These are phyloP conservation scores for Poecilia gillii DNA, from an alignment of 2,797 vertebrate genomes.

Conservation along the genomic window DNA sequence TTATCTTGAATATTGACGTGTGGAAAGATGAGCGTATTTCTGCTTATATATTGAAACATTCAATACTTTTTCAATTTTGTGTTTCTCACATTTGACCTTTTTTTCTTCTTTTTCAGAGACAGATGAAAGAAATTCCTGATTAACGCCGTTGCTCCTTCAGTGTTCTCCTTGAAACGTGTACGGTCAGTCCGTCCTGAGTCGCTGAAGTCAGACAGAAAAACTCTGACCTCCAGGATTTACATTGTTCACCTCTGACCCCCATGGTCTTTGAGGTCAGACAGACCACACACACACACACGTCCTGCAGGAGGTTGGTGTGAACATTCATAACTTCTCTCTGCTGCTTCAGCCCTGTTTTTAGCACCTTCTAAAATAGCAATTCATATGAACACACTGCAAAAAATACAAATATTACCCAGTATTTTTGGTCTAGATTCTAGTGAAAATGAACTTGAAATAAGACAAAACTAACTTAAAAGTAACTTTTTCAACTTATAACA, in stretches of 20 bases:
- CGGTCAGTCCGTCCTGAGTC: constrained; percentile 34
- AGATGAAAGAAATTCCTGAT: not conserved
- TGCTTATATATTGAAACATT: not conserved
- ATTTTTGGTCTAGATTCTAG: too few relatives aligned
- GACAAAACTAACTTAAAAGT: too few relatives aligned
- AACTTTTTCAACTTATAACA: too few relatives aligned
- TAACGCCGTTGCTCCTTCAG: not conserved
- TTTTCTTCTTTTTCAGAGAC: not conserved
- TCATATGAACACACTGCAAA: not conserved
- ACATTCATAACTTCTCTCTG: constrained; percentile 49
- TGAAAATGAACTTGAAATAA: too few relatives aligned
- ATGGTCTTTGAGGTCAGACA: constrained; percentile 30
- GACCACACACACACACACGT: constrained; percentile 62
- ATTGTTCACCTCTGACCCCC: constrained; percentile 54
- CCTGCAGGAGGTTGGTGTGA: constrained; percentile 53
- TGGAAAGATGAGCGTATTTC: not conserved
- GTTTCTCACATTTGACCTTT: not conserved
- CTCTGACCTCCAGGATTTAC: constrained; percentile 40
- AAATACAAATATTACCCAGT: too few relatives aligned
- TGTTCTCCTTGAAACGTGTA: not conserved
- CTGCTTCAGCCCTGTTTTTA: not conserved
- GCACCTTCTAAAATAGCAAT: constrained; percentile 22
- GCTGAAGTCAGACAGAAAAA: constrained; percentile 32
- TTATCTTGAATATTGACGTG: not conserved
- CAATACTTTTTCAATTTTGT: not conserved